These are phyloP conservation scores for Paradisaea rubra DNA, from an alignment of 2,113 vertebrate species.

Conservation along the genomic window DNA sequence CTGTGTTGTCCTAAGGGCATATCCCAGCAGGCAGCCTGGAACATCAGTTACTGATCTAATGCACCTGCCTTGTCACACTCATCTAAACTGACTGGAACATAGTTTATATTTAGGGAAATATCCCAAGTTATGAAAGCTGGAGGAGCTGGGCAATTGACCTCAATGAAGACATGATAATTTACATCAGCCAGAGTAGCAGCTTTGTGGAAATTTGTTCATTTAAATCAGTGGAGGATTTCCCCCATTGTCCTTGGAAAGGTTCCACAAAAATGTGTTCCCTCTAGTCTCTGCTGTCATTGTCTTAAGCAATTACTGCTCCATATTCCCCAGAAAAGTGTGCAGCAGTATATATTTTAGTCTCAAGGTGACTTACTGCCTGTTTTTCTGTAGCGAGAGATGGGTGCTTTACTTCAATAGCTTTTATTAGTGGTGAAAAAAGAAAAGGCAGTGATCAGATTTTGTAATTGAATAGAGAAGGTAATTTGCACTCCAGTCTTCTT, in stretches of 20 bases:
- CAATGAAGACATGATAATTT: not conserved
- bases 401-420: conserved; percentile 37
- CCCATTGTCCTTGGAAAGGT: not conserved
- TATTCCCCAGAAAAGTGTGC: not conserved
- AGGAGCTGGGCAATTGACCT: not conserved
- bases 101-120: not conserved
- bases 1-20: not conserved
- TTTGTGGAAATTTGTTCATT: not conserved
- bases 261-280: not conserved
- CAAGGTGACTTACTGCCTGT: conserved; percentile 49
- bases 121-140: not conserved
- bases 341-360: conserved; percentile 23
- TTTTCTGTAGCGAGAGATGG: not conserved
- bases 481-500: conserved; percentile 30
- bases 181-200: not conserved
- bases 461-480: conserved; percentile 27
- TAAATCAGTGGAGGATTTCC: not conserved
- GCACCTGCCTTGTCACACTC: not conserved
- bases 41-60: not conserved
- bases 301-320: not conserved
- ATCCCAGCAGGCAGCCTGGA: not conserved
- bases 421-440: conserved; percentile 11
- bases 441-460: not conserved
- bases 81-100: not conserved
- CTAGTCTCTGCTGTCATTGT: not conserved